Base-by-base conservation (phyloP, 2,797 vertebrate genomes). In the Crocidura indochinensis region DNA sequence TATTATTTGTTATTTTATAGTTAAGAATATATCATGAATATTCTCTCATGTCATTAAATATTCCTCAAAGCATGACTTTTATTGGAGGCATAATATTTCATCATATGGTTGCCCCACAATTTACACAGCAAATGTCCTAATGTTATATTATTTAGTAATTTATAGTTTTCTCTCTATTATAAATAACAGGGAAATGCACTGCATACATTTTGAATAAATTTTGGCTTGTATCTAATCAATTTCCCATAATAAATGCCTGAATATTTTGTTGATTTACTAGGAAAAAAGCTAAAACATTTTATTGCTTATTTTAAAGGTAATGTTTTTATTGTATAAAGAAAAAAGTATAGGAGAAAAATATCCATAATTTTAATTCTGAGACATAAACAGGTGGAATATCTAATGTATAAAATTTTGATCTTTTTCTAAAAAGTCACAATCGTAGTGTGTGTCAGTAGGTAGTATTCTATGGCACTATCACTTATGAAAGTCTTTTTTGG, bases 71-170 rank as follows among this genome's bases (percentile, higher is more conserved):
- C 85, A 77, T 77, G 29, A 47, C 68, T 93, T 93, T 93, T 90
- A 94, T 69, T 93, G 27, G 68, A 87, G 46, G 49, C 31, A 47
- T 90, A 87, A 83, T 85, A 93, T 90, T 96, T 91, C 76, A 90
- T 92, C 68, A 68, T 92, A 76, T 83, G 46, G 47, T 78, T 95
- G 83, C 67, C 60, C 10, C 56, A 93, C 60, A 60, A 51, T 92
- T 92, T 92, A 93, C 27, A 86, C 17, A 90, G 17, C 44, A 67
- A 79, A n/a, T 62, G 29, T 69, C 72, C 68, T 87, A 73, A 62
- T 79, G 79, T 91, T 93, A 78, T 26, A 85, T 86, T 89, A 84
- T 75, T 81, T 85, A 60, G 53, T 92, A 93, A 91, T 93, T 95
- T 91, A 94, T 22, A 84, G 62, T 91, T 91, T 87, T 87, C 26